A percentile compares a stretch with the other conserved stretches of the same genome.
Conservation (phyloP, 2,797 vertebrate genomes). For the Cossypha dichroa region DNA sequence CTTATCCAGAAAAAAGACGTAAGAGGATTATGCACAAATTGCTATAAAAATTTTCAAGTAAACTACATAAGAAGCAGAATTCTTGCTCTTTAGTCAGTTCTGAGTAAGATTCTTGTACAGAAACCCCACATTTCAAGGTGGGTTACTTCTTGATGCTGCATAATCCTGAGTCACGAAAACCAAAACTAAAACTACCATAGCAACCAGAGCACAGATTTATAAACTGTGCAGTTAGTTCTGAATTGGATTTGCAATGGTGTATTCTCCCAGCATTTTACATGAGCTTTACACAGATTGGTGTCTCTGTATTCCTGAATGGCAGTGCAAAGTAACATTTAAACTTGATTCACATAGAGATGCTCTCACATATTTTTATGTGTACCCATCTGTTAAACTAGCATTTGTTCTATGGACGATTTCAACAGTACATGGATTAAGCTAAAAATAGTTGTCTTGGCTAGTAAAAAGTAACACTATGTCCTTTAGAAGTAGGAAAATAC, state of each 20-base stretch:
- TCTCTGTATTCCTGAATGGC: not conserved
- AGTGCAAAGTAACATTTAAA: constrained; percentile 10
- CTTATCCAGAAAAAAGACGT: not conserved
- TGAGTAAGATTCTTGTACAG: not conserved
- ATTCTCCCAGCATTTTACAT: not conserved
- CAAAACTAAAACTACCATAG: constrained; percentile 34
- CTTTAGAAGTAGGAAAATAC: constrained; percentile 1
- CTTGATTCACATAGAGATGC: not conserved
- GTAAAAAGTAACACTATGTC: not conserved
- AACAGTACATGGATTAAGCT: not conserved
- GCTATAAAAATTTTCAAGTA: not conserved
- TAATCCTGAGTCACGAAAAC: constrained; percentile 52
- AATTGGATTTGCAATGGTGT: not conserved
- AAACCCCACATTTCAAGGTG: not conserved
- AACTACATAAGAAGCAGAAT: not conserved
- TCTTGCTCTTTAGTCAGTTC: not conserved
- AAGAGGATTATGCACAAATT: not conserved
- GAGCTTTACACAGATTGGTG: not conserved
- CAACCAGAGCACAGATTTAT: constrained; percentile 20
- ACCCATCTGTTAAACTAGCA: constrained; percentile 19
- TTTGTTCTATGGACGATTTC: not conserved
- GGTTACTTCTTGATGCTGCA: constrained; percentile 7
- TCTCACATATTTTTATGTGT: not conserved
- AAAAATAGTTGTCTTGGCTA: constrained; percentile 29
- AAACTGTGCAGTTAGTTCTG: not conserved